phyloP scores from a whole-genome alignment of 1,140 invertebrate genomes.

The Drosophila yakuba region DNA sequence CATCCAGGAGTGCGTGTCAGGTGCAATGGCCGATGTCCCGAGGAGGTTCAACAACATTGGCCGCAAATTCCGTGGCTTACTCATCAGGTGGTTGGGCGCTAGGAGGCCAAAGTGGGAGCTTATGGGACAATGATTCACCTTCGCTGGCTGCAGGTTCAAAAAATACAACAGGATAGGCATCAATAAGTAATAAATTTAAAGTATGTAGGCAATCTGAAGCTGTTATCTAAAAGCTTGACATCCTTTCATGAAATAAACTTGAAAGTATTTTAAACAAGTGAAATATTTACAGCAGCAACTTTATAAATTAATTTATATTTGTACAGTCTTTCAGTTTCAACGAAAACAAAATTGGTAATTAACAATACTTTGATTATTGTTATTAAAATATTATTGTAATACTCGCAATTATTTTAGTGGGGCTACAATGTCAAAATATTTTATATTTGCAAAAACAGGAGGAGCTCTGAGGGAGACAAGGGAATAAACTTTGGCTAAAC shows the following conservation, averaged over 20 bases:
- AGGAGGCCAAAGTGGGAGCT: neutral
- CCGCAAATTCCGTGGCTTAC: slow-evolving; percentile 53
- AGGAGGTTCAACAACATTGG: slow-evolving; percentile 19
- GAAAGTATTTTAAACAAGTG: too few relatives aligned
- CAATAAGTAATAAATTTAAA: too few relatives aligned
- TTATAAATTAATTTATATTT: too few relatives aligned
- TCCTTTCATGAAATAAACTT: neutral
- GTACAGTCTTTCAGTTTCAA: too few relatives aligned
- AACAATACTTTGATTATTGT: neutral
- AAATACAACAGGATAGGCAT: slow-evolving; percentile 29
- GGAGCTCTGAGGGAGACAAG: neutral
- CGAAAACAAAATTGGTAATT: neutral
- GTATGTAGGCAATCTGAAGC: neutral
- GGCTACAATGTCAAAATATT: too few relatives aligned
- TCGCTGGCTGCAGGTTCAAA: neutral
- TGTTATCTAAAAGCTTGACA: neutral
- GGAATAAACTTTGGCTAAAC: slow-evolving; percentile 19
- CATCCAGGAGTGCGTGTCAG: slow-evolving; percentile 27
- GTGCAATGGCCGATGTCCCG: slow-evolving; percentile 47
- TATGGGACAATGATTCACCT: slow-evolving; percentile 48
- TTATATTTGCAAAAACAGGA: neutral
- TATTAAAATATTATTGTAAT: too few relatives aligned
- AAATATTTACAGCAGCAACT: too few relatives aligned
- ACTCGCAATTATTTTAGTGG: too few relatives aligned
- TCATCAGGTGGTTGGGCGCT: slow-evolving; percentile 29